phyloP scores from a whole-genome alignment of 2,113 vertebrate genomes.

The Chauna torquata region DNA sequence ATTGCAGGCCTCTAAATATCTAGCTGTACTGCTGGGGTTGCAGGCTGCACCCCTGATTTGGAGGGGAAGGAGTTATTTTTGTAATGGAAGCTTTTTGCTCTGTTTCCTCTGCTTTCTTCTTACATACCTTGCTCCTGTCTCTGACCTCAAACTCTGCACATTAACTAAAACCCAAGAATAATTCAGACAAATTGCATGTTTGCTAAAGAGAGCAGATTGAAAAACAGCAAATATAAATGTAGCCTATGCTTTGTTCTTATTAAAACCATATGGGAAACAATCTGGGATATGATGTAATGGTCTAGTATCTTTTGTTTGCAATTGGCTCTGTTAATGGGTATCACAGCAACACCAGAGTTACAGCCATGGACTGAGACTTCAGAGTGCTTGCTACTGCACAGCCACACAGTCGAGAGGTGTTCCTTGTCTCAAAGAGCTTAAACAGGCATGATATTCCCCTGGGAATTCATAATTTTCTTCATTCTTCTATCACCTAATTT shows the following conservation, averaged over 20 bases:
- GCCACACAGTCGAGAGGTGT: background rate
- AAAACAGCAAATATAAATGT: background rate
- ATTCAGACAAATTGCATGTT: background rate
- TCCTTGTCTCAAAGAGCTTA: background rate
- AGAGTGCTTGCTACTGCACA: background rate
- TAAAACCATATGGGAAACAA: background rate
- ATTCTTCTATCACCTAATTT: background rate
- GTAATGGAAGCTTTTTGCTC: background rate
- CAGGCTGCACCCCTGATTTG: background rate
- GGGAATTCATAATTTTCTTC: background rate
- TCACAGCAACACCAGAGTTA: background rate
- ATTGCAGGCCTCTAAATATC: background rate
- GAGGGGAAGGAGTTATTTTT: background rate
- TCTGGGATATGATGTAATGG: background rate
- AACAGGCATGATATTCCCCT: background rate
- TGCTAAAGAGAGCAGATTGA: background rate
- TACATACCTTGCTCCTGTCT: rapidly evolving
- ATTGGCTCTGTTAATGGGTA: background rate
- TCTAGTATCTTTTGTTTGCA: background rate
- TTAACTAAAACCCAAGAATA: background rate
- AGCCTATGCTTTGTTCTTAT: background rate
- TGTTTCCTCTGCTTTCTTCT: background rate
- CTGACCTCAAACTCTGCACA: background rate
- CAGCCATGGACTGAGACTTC: background rate
- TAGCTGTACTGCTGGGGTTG: background rate